A percentile compares a stretch with the other conserved stretches of the same genome.
These are phyloP conservation scores for Litocranius walleri DNA, from an alignment of 2,113 vertebrate genomes.

Conservation along the genomic window DNA sequence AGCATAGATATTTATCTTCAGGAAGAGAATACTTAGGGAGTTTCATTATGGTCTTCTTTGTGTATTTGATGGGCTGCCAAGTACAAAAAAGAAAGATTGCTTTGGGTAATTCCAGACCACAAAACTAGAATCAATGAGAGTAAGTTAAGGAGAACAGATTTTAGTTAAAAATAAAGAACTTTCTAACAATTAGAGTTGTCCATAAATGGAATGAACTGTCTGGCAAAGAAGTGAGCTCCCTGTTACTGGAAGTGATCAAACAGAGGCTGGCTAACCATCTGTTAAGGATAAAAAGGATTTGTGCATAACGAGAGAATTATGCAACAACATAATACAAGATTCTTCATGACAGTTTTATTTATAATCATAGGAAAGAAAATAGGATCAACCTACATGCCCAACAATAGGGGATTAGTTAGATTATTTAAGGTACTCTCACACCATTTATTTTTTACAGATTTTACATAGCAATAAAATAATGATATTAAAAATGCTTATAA, in stretches of 20 bases:
- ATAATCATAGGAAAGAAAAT: slow-evolving; percentile 58
- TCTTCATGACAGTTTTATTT: slow-evolving; percentile 67
- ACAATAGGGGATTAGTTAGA: slow-evolving; percentile 36
- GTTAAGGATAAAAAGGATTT: slow-evolving; percentile 67
- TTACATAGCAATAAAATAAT: slow-evolving; percentile 4
- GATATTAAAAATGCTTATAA: neutral
- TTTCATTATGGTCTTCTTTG: slow-evolving; percentile 71
- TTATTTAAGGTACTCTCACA: neutral
- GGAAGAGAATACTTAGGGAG: slow-evolving; percentile 66
- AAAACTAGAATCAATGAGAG: slow-evolving; percentile 74
- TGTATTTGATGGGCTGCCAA: slow-evolving; percentile 70
- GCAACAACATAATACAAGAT: slow-evolving; percentile 61
- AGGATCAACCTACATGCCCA: slow-evolving; percentile 62
- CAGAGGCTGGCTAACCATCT: slow-evolving; percentile 75
- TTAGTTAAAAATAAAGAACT: slow-evolving; percentile 77
- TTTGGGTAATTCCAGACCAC: slow-evolving; percentile 74
- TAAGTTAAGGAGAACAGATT: slow-evolving; percentile 73
- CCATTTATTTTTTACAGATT: neutral
- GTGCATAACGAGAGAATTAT: slow-evolving; percentile 68
- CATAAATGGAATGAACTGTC: slow-evolving; percentile 76
- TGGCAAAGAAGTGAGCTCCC: slow-evolving; percentile 77
- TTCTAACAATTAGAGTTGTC: slow-evolving; percentile 78
- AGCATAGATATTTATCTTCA: slow-evolving; percentile 65
- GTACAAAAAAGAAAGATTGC: slow-evolving; percentile 67
- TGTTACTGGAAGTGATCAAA: slow-evolving; percentile 77